A percentile compares a stretch with the other conserved stretches of the same genome.
Evolutionary conservation across 1,140 invertebrate species (phyloP).

Genomic region (Episyrphus balteatus): DNA sequence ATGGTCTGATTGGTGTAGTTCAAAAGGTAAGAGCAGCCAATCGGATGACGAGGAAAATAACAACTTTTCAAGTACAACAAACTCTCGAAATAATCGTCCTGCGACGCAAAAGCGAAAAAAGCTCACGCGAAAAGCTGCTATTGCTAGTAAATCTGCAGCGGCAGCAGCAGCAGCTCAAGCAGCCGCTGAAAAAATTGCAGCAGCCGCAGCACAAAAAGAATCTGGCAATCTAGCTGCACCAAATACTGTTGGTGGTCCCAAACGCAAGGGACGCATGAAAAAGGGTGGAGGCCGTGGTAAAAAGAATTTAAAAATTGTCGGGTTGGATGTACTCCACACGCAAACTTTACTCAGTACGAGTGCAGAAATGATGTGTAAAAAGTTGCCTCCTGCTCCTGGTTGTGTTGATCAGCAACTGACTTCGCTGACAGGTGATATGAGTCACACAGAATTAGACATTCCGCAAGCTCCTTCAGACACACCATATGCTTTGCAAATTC

Average conservation of each 20-base stretch:
- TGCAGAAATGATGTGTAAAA: constrained; percentile 46
- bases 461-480: constrained; percentile 62
- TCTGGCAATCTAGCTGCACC: constrained; percentile 6
- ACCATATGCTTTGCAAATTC: constrained; percentile 73
- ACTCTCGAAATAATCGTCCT: constrained; percentile 18
- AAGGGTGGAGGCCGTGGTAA: constrained; percentile 25
- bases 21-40: constrained; percentile 45
- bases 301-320: constrained; percentile 50
- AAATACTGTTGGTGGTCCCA: constrained; percentile 4
- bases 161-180: constrained; percentile 23
- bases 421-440: constrained; percentile 50
- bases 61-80: constrained; percentile 8
- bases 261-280: constrained; percentile 25
- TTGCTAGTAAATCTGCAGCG: constrained; percentile 29
- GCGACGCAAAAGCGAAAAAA: constrained; percentile 30
- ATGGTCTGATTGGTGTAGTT: constrained; percentile 62
- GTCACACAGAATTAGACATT: constrained; percentile 72
- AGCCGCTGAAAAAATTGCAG: constrained; percentile 11
- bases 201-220: constrained; percentile 3
- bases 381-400: constrained; percentile 69
- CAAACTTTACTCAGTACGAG: constrained; percentile 79
- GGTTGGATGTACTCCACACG: constrained; percentile 79
- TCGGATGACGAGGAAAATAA: constrained; percentile 43
- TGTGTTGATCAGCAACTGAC: constrained; percentile 83
- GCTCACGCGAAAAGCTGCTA: constrained; percentile 30